A percentile compares a stretch with the other conserved stretches of the same genome.
Conservation (phyloP, 1,140 invertebrate species). For the Orussus abietinus region DNA sequence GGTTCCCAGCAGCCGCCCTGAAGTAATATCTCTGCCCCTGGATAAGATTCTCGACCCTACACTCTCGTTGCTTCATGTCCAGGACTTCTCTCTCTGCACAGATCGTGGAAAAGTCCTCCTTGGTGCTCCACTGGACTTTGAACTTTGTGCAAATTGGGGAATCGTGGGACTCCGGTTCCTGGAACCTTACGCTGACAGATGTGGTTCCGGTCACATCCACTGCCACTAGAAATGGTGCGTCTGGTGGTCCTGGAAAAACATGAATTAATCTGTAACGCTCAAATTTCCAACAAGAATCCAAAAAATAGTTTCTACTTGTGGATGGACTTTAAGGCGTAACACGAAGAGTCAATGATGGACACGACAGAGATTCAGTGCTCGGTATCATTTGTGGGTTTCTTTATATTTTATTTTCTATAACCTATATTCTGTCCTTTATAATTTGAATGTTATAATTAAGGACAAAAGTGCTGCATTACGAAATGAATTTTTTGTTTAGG, state of each 20-base stretch:
- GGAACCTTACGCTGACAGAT: conserved; percentile 70
- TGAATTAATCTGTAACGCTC: too few relatives aligned
- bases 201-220: conserved; percentile 80
- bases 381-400: too few relatives aligned
- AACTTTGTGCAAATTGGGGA: conserved; percentile 84
- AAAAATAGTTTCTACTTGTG: too few relatives aligned
- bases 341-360: too few relatives aligned
- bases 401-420: too few relatives aligned
- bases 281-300: too few relatives aligned
- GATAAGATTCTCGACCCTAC: conserved; percentile 60
- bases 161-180: conserved; percentile 63
- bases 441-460: too few relatives aligned
- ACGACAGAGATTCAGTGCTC: too few relatives aligned
- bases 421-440: too few relatives aligned
- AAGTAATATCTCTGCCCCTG: conserved; percentile 85
- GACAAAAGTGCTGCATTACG: too few relatives aligned
- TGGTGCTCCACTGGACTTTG: conserved; percentile 86
- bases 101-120: conserved; percentile 74
- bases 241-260: conserved; percentile 66
- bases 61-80: conserved; percentile 60
- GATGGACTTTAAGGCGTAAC: too few relatives aligned
- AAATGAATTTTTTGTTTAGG: too few relatives aligned
- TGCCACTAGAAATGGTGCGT: conserved; percentile 69
- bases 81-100: conserved; percentile 75
- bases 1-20: conserved; percentile 78